Conservation (phyloP, 2,797 vertebrate species). For the Paguma larvata region DNA sequence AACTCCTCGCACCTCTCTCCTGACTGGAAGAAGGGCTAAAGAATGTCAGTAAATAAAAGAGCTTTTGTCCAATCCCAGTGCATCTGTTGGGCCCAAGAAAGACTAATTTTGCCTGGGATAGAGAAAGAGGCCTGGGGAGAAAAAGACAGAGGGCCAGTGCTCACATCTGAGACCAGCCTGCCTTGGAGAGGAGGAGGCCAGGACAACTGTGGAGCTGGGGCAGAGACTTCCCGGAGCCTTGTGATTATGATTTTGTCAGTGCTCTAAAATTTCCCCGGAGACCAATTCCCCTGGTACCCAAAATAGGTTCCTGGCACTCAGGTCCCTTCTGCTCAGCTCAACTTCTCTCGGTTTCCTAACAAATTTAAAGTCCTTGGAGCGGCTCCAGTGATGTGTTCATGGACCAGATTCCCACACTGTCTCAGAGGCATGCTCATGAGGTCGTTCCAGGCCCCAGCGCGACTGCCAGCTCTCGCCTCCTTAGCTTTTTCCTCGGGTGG, state of each 20-base stretch:
- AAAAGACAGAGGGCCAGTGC: background rate
- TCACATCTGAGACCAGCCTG: background rate
- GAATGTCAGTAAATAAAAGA: conserved; percentile 72
- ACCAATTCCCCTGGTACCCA: conserved; percentile 11
- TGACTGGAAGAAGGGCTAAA: conserved; percentile 14
- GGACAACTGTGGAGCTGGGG: background rate
- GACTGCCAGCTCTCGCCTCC: background rate
- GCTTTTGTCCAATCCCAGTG: conserved; percentile 41
- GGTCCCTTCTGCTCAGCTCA: conserved; percentile 18
- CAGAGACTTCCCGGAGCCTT: background rate
- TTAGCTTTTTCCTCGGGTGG: background rate
- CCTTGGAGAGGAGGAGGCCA: background rate
- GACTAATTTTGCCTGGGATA: background rate
- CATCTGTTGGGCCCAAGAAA: background rate
- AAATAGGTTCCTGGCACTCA: conserved; percentile 59
- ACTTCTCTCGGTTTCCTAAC: conserved; percentile 54
- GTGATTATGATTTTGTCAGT: background rate
- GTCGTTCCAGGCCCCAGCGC: background rate
- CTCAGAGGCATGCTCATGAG: background rate
- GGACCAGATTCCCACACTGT: background rate
- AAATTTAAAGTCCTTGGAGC: background rate
- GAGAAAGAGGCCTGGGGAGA: background rate
- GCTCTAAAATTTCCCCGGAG: conserved; percentile 55
- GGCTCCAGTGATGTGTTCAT: background rate
- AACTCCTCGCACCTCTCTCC: background rate